Evolutionary conservation across 2,888 invertebrate species (phyloP), one percentile per base, ranked within the genome.

Genomic region (Sipha maydis): DNA sequence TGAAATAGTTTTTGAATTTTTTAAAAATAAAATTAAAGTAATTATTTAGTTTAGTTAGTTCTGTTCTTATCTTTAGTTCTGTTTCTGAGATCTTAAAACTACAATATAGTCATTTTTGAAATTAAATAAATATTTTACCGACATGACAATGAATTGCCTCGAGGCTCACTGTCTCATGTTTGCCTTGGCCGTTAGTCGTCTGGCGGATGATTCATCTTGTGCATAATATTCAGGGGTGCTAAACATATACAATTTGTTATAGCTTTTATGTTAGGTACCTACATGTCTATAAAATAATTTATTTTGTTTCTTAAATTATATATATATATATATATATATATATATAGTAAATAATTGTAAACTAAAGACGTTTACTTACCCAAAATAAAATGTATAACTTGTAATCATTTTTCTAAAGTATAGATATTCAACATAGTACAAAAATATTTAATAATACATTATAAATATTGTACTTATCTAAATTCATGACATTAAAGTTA

Each of bases 131-230:
- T 54, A 9, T 77, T 77, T 48, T 67, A 78, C 78, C 19, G 34
- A 69, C 25, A 79, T 56, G 69, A 77, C 69, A 78, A 69, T 85
- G 34, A 69, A 69, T 69, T n/a, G 79, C 85, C 85, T 28, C 25
- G 80, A 79, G 85, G 75, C 56, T 31, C 79, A 71, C 69, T 79
- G 71, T 79, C 86, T 86, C 86, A 80, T 80, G 86, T 73, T 88
- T 88, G 80, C 86, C 86, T 88, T 88, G 86, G 80, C 71, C 41
- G 75, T 82, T 67, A 61, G 61, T 67, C 48, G 86, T 88, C 86
- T 88, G 79, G 75, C 48, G 31, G 86, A 88, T 88, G 86, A 88
- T 88, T 88, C 86, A 88, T 79, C 73, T 69, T 54, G n/a, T 73
- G 21, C 28, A 19, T 75, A 67, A n/a, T 75, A 67, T 34, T 4